phyloP scores from a whole-genome alignment of 2,113 vertebrate genomes.

The Vireo altiloquus region DNA sequence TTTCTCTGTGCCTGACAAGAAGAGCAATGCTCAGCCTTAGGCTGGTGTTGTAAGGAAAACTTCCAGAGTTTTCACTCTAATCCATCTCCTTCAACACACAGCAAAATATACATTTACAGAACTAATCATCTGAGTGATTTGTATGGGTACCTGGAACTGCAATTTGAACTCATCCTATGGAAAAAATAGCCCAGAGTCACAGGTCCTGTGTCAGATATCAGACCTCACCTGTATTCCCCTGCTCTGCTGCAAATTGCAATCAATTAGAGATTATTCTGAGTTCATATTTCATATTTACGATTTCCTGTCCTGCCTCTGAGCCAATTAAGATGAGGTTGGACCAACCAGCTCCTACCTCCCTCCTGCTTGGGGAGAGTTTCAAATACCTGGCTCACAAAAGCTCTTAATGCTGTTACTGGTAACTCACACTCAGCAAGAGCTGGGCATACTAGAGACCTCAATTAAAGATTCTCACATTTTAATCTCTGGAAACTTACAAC shows the following conservation, averaged over 20 bases:
- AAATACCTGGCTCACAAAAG: background rate
- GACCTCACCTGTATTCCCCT: background rate
- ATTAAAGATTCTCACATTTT: background rate
- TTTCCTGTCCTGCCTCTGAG: background rate
- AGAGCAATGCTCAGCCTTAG: background rate
- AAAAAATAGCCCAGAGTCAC: background rate
- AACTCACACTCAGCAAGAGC: background rate
- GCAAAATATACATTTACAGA: background rate
- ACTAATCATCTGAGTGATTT: background rate
- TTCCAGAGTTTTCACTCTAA: background rate
- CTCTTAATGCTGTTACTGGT: background rate
- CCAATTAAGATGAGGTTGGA: background rate
- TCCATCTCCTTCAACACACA: background rate
- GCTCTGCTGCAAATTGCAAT: background rate
- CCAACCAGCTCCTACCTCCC: background rate
- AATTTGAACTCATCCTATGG: background rate
- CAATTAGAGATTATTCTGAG: background rate
- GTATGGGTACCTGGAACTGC: background rate
- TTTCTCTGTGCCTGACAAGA: background rate
- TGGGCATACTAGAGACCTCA: background rate
- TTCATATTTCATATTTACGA: background rate
- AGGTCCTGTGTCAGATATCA: background rate
- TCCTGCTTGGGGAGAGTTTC: background rate
- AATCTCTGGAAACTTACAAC: background rate
- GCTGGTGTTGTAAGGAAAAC: background rate